Base-by-base conservation (phyloP, 2,888 invertebrate species). In the Ophioninae sp. region DNA sequence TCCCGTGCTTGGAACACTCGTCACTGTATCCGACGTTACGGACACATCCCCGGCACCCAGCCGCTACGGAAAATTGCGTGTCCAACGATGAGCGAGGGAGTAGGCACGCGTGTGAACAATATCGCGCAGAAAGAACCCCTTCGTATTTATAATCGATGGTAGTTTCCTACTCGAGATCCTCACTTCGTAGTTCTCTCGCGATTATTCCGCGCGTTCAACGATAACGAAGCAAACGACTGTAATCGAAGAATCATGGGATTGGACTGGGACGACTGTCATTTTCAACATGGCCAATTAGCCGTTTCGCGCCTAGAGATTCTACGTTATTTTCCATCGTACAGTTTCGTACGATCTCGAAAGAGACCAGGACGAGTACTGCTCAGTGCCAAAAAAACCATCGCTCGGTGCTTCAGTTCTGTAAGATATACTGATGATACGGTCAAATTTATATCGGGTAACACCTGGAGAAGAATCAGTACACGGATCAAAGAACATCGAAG, bases 1-100 rank as follows among this genome's bases (percentile, higher is more conserved):
- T 84, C 74, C 85, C 81, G 69, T 84, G 81, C 82, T 84, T 84
- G 80, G 65, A 77, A 78, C 39, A 39, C 70, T 41, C 76, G 81
- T 50, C 2, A 13, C 8, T 70, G 74, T 37, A 64, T 57, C 30
- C 30, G 17, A 44, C 21, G 68, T 23, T 17, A 73, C 7, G 41
- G 6, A 44, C 44, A 23, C 44, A 44, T 41, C 13, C 37, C 6
- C 37, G 61, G 21, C 50, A 10, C 61, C 23, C 13, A 5, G 17
- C 13, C 50, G 23, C 7, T 23, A 23, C 23, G 59, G 37, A 65
- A 65, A n/a, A 13, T n/a, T 37, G n/a, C 65, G n/a, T 7, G 10
- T 44, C 30, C 17, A 44, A 57, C 21, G 20, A 59, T 8, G 39
- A 68, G 23, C 56, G 64, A 57, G 17, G 20, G 41, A 21, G 39